Evolutionary conservation across 2,797 vertebrate species (phyloP), one percentile per base, ranked within the genome.

Genomic region (Austrolebias charrua): DNA sequence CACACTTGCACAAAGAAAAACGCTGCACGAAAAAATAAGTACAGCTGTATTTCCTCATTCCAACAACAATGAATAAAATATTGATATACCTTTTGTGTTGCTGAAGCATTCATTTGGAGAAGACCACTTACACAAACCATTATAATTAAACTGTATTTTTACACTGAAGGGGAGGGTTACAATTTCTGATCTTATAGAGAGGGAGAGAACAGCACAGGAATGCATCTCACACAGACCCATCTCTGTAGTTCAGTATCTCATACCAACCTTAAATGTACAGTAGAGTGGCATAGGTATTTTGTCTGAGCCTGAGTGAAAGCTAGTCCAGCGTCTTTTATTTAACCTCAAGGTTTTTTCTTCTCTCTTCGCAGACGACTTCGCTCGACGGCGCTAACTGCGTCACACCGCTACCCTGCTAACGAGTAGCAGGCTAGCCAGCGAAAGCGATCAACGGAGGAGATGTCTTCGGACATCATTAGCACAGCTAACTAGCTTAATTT

Each of bases 1-100:
- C 42, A 28, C 9, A 11, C 31, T 20, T 31, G 70, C 20, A 70
- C 33, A 28, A 6, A 49, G 35, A 50, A 33, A 33, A 55, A 24
- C 42, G 24, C 40, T 59, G 64, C 46, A 65, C 4, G 60, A 69
- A 71, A 62, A 62, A 76, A 59, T 44, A 55, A 50, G 76, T 31
- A 57, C 40, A 56, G 33, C 52, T 59, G 38, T 59, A 46, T 60
- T 66, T 70, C 51, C 42, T 56, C 52, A 67, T 66, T 52, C 28
- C 60, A 63, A 74, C 33, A 55, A 10, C 18, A 66, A 43, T 48
- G 49, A 67, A 76, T 66, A n/a, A 59, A 63, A 71, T 69, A n/a
- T 71, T 50, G 64, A 47, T 38, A 62, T 48, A 70, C 43, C 66
- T 53, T 0, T 0, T 46, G 58, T 62, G 70, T 73, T 67, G 52